phyloP scores from a whole-genome alignment of 1,140 invertebrate genomes.

The Diabrotica virgifera region DNA sequence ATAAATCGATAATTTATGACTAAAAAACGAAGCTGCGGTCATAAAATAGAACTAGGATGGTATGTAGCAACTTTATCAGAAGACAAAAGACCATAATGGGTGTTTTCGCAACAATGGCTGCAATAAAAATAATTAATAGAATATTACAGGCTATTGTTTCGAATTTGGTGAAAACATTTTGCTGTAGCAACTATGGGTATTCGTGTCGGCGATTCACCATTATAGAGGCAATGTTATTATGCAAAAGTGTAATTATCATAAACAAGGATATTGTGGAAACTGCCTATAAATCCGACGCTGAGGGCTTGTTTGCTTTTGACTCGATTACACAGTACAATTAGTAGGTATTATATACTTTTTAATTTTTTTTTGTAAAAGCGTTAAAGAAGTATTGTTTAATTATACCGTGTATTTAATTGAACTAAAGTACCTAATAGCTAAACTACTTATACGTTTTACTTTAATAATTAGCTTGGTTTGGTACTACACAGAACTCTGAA shows the following conservation, averaged over 20 bases:
- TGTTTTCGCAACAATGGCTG: conserved; percentile 27
- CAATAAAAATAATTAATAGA: conserved; percentile 30
- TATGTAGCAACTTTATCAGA: conserved; percentile 18
- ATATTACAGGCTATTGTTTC: conserved; percentile 31
- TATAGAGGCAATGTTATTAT: conserved; percentile 13
- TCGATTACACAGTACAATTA: not conserved
- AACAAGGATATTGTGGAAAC: conserved; percentile 12
- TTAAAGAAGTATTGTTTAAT: no score
- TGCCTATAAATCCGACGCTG: not conserved
- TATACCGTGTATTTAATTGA: no score
- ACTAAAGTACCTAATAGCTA: no score
- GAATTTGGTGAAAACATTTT: conserved; percentile 19
- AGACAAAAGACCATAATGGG: conserved; percentile 30
- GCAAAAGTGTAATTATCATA: conserved; percentile 20
- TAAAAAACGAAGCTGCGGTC: not conserved
- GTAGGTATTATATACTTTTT: no score
- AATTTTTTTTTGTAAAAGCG: no score
- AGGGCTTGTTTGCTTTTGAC: not conserved
- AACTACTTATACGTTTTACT: no score
- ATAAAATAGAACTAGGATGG: conserved; percentile 11
- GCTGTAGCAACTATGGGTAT: conserved; percentile 16
- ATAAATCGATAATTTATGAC: no score
- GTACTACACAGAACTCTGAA: no score
- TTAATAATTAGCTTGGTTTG: no score
- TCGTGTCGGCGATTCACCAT: conserved; percentile 8